phyloP scores from a whole-genome alignment of 2,888 invertebrate genomes.

The Patella ulyssiponensis region DNA sequence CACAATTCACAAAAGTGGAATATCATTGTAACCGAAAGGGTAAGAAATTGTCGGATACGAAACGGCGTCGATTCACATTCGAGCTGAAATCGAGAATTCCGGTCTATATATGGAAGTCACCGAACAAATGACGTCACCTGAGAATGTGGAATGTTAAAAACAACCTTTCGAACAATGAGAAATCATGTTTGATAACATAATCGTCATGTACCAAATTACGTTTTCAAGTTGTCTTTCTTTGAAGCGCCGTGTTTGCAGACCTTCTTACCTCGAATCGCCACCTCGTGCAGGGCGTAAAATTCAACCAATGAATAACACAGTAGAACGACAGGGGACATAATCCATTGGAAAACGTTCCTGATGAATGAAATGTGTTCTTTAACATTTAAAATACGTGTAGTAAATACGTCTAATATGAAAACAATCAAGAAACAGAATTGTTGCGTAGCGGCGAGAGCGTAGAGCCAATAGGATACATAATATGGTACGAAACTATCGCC shows the following conservation, averaged over 20 bases:
- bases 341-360: not conserved
- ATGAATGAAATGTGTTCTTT: not conserved
- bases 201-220: not conserved
- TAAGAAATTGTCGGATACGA: too few relatives aligned
- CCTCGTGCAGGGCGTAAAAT: not conserved
- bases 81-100: too few relatives aligned
- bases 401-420: not conserved
- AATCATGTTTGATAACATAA: too few relatives aligned
- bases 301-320: not conserved
- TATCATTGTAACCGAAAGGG: too few relatives aligned
- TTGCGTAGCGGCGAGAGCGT: not conserved
- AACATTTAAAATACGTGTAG: not conserved
- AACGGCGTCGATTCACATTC: too few relatives aligned
- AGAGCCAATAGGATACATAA: not conserved
- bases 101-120: too few relatives aligned
- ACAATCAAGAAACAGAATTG: constrained; percentile 6
- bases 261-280: not conserved
- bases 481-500: not conserved
- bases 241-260: not conserved
- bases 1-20: too few relatives aligned
- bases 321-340: not conserved
- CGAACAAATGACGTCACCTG: too few relatives aligned
- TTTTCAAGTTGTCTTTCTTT: not conserved
- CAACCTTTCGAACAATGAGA: too few relatives aligned
- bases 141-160: too few relatives aligned